These are phyloP conservation scores for Drosophila cognata DNA, from an alignment of 2,888 invertebrate species.

Conservation along the genomic window DNA sequence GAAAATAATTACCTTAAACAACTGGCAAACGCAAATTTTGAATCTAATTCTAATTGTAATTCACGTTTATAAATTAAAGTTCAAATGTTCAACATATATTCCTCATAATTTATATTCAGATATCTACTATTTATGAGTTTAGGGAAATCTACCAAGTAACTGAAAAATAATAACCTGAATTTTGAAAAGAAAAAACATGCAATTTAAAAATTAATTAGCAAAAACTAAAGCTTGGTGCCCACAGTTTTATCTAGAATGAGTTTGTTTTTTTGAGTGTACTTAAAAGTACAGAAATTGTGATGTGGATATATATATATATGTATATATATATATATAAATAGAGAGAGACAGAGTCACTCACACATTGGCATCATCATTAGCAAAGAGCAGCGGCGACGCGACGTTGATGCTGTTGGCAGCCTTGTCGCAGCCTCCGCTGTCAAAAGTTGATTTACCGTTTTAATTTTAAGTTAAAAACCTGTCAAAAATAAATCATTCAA, in stretches of 20 bases:
- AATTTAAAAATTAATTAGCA: neutral
- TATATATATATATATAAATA: neutral
- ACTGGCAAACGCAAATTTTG: neutral
- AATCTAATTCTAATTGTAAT: neutral
- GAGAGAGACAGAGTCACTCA: slow-evolving; percentile 12
- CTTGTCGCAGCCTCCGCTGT: slow-evolving; percentile 77
- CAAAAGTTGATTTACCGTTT: slow-evolving; percentile 84
- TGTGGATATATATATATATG: neutral
- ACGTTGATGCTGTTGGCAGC: slow-evolving; percentile 70
- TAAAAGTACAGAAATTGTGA: neutral
- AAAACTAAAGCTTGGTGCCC: too few species aligned
- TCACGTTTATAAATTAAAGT: neutral
- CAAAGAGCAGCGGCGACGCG: slow-evolving; percentile 65
- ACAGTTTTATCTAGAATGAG: too few species aligned
- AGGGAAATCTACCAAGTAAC: rapidly evolving
- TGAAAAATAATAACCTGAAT: neutral
- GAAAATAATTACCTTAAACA: too few species aligned
- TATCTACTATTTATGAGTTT: neutral
- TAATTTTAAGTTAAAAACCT: slow-evolving; percentile 84
- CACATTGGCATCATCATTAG: slow-evolving; percentile 74
- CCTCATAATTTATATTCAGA: neutral
- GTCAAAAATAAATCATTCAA: slow-evolving; percentile 85
- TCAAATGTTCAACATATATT: neutral
- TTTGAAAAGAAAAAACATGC: neutral
- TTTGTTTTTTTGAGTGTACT: neutral